Percentiles rank a stretch among this genome's conserved stretches.
phyloP scores from a whole-genome alignment of 2,113 vertebrate genomes.

The Eidolon helvum region DNA sequence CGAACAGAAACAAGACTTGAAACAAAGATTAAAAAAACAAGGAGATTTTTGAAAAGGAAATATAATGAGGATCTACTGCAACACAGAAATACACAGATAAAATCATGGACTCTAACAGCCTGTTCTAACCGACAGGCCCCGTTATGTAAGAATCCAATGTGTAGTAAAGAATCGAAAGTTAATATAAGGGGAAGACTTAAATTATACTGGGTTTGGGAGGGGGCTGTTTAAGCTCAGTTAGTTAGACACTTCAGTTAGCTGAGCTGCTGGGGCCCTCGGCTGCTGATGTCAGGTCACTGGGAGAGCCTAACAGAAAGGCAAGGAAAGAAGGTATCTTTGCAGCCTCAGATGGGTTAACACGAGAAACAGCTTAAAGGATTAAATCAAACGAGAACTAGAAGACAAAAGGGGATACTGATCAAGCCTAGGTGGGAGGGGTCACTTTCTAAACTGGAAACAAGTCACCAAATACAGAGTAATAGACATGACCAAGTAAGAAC shows the following conservation, averaged over 20 bases:
- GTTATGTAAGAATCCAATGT: too few relatives aligned
- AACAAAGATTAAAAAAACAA: background rate
- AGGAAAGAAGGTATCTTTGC: background rate
- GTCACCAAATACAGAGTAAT: background rate
- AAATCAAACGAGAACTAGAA: background rate
- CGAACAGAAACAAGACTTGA: background rate
- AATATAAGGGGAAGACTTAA: background rate
- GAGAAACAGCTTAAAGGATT: background rate
- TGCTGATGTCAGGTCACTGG: fast-evolving
- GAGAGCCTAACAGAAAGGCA: background rate
- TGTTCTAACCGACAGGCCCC: background rate
- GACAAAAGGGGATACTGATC: background rate
- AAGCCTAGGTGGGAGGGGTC: background rate
- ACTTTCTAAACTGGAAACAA: background rate
- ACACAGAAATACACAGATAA: background rate
- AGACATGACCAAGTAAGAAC: background rate
- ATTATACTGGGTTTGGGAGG: background rate
- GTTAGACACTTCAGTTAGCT: background rate
- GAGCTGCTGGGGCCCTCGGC: background rate
- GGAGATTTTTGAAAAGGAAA: background rate
- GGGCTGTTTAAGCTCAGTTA: background rate
- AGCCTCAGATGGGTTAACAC: background rate
- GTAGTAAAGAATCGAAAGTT: background rate
- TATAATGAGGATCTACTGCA: fast-evolving
- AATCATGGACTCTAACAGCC: background rate